These are phyloP conservation scores for Fragum whitleyi DNA, from an alignment of 2,888 invertebrate species.

Conservation along the genomic window DNA sequence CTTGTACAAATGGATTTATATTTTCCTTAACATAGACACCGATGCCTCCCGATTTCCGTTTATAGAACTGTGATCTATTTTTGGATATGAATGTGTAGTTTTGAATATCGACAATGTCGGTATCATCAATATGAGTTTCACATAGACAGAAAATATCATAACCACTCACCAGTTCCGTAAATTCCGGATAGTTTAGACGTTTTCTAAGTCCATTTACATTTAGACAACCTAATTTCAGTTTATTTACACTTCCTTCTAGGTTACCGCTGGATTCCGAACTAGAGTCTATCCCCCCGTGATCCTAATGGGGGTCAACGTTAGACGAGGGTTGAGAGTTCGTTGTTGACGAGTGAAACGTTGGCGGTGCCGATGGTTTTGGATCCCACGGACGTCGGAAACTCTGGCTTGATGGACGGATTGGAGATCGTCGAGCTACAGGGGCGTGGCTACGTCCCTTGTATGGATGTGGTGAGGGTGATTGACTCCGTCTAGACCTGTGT, in stretches of 20 bases:
- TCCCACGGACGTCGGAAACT: neutral
- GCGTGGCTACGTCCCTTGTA: too few relatives aligned
- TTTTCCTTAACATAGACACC: neutral
- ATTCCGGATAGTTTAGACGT: slow-evolving; percentile 22
- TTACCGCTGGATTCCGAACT: too few relatives aligned
- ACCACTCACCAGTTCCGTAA: neutral
- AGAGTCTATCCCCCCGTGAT: neutral
- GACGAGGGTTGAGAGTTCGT: neutral
- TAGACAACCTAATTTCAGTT: slow-evolving; percentile 11
- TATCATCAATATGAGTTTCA: slow-evolving; percentile 16
- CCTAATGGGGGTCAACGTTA: neutral
- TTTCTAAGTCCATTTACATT: slow-evolving; percentile 20
- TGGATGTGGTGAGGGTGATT: neutral
- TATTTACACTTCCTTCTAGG: neutral
- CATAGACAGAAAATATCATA: slow-evolving; percentile 32
- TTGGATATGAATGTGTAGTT: slow-evolving; percentile 11
- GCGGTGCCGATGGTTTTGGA: neutral
- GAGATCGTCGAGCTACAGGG: neutral
- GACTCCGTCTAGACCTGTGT: neutral
- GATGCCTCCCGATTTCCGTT: slow-evolving; percentile 15
- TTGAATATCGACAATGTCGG: slow-evolving; percentile 21
- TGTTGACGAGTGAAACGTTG: neutral
- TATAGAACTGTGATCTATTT: slow-evolving; percentile 17
- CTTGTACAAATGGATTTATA: neutral
- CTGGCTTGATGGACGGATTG: neutral